These are phyloP conservation scores for Sebastes schlegelii DNA, from an alignment of 2,113 vertebrate species.

Conservation along the genomic window DNA sequence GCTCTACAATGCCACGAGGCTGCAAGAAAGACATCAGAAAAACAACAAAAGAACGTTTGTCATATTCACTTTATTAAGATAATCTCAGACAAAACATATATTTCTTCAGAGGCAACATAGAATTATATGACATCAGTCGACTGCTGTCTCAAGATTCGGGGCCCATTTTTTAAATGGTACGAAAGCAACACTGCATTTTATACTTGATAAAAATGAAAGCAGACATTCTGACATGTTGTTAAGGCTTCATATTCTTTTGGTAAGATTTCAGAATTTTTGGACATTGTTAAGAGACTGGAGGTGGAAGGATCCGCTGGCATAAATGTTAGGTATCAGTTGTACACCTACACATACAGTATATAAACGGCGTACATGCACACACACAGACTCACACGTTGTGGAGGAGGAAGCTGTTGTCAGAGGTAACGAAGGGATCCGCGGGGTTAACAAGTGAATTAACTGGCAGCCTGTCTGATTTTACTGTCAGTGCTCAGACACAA, in stretches of 20 bases:
- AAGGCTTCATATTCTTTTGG: conserved; percentile 16
- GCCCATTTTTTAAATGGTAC: conserved; percentile 46
- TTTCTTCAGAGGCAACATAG: conserved; percentile 46
- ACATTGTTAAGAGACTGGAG: conserved; percentile 20
- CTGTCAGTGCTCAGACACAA: conserved; percentile 49
- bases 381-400: conserved; percentile 15
- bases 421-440: conserved; percentile 48
- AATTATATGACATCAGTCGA: conserved; percentile 51
- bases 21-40: background rate
- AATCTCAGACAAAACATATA: conserved; percentile 58
- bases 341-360: conserved; percentile 24
- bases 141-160: conserved; percentile 39
- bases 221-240: conserved; percentile 40
- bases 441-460: conserved; percentile 65
- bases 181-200: conserved; percentile 41
- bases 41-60: background rate
- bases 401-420: conserved; percentile 52
- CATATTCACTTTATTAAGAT: conserved; percentile 74
- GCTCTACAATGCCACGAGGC: background rate
- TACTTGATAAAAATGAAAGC: conserved; percentile 50
- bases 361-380: background rate
- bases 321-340: conserved; percentile 13
- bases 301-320: background rate
- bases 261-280: conserved; percentile 26
- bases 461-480: conserved; percentile 61